Evolutionary conservation across 1,140 invertebrate genomes (phyloP).

Genomic region (Elymnias hypermnestra): DNA sequence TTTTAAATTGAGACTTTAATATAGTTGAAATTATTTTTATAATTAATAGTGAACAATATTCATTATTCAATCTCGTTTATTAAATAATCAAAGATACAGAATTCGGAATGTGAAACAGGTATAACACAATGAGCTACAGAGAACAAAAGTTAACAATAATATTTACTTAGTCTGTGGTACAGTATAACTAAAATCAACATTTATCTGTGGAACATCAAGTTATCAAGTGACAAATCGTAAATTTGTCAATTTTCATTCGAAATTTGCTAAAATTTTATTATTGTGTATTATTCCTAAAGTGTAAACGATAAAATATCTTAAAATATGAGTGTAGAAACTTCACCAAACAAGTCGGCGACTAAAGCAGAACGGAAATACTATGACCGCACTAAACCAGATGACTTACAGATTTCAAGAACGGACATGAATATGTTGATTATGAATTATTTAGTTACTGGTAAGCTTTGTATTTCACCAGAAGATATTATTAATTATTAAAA

Average conservation of each 20-base stretch:
- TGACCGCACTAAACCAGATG: constrained; percentile 76
- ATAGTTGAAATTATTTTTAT: too few species aligned
- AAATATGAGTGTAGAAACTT: constrained; percentile 62
- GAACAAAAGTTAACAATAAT: too few species aligned
- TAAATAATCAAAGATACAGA: too few species aligned
- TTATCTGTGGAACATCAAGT: too few species aligned
- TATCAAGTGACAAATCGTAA: background rate
- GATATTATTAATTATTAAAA: background rate
- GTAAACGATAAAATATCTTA: background rate
- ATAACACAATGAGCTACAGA: too few species aligned
- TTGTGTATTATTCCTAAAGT: background rate
- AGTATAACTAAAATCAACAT: too few species aligned
- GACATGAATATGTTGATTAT: constrained; percentile 98
- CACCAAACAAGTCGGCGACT: constrained; percentile 41
- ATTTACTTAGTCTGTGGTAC: too few species aligned
- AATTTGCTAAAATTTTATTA: background rate
- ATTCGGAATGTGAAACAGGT: too few species aligned
- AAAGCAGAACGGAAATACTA: constrained; percentile 66
- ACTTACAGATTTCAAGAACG: constrained; percentile 88
- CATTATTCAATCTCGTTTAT: too few species aligned
- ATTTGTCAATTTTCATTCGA: background rate
- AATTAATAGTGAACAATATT: too few species aligned
- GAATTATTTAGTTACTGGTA: constrained; percentile 98
- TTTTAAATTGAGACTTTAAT: too few species aligned
- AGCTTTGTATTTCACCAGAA: constrained; percentile 14